phyloP scores from a whole-genome alignment of 2,113 vertebrate species.

The Engraulis encrasicolus region DNA sequence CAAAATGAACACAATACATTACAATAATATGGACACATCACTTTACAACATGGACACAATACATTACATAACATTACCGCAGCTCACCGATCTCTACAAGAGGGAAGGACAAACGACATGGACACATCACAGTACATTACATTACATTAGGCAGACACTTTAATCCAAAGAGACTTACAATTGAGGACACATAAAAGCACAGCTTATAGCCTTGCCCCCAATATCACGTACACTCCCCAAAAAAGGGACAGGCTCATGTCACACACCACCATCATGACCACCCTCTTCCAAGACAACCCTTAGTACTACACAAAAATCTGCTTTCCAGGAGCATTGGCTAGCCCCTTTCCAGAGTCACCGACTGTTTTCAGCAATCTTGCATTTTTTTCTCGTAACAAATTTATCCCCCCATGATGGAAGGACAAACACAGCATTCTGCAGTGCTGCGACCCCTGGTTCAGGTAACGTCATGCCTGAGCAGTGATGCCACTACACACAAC shows the following conservation, averaged over 20 bases:
- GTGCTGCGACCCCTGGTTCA: not conserved
- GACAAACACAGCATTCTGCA: not conserved
- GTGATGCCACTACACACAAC: not conserved
- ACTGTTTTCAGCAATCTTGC: not conserved
- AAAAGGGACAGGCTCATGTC: not conserved
- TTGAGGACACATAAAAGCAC: too few species aligned
- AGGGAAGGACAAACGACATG: conserved; percentile 1
- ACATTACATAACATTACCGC: too few species aligned
- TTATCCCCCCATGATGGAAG: not conserved
- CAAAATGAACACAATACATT: not conserved
- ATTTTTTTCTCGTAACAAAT: not conserved
- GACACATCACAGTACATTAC: not conserved
- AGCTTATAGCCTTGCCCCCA: too few species aligned
- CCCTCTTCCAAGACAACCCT: conserved; percentile 19
- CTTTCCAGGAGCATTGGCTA: not conserved
- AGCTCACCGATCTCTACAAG: conserved; percentile 89
- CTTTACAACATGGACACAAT: too few species aligned
- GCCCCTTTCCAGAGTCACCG: not conserved
- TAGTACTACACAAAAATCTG: not conserved
- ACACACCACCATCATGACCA: too few species aligned
- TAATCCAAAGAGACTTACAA: too few species aligned
- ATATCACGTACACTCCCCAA: not conserved
- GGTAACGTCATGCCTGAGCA: not conserved
- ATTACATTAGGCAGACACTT: too few species aligned
- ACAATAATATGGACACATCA: too few species aligned